A percentile compares a stretch with the other conserved stretches of the same genome.
Evolutionary conservation across 2,797 vertebrate species (phyloP).

Genomic region (Erpetoichthys calabaricus): DNA sequence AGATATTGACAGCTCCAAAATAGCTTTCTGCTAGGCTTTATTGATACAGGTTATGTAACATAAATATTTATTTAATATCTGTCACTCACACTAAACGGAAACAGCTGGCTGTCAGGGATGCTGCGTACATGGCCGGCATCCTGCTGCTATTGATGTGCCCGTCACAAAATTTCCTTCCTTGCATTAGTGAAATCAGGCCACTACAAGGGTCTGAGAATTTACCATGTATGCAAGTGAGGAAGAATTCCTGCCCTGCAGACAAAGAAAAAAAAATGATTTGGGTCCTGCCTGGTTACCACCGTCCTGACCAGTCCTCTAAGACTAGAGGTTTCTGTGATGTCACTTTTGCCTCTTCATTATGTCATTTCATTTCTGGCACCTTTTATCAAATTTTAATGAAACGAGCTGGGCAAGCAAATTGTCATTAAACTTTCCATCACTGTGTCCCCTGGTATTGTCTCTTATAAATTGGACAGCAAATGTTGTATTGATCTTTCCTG

Average conservation of each 20-base stretch:
- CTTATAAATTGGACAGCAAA: slow-evolving; percentile 87
- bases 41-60: slow-evolving; percentile 89
- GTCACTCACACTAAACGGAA: slow-evolving; percentile 77
- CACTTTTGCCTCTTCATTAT: slow-evolving; percentile 35
- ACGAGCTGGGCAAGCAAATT: slow-evolving; percentile 75
- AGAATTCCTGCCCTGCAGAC: too few species aligned
- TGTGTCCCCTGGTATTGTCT: slow-evolving; percentile 67
- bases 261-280: too few species aligned
- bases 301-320: too few species aligned
- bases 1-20: slow-evolving; percentile 90
- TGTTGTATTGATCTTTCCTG: slow-evolving; percentile 77
- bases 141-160: too few species aligned
- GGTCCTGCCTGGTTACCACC: too few species aligned
- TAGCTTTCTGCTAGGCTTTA: slow-evolving; percentile 72
- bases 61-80: slow-evolving; percentile 95
- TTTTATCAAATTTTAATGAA: slow-evolving; percentile 75
- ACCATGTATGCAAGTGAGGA: too few species aligned
- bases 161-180: too few species aligned
- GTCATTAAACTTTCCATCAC: slow-evolving; percentile 80
- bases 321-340: too few species aligned
- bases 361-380: slow-evolving; percentile 63
- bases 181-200: too few species aligned
- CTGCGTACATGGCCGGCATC: too few species aligned
- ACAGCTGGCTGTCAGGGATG: too few species aligned
- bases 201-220: too few species aligned